These are phyloP conservation scores for Neoniphon sammara DNA, from an alignment of 2,797 vertebrate species.

Conservation along the genomic window DNA sequence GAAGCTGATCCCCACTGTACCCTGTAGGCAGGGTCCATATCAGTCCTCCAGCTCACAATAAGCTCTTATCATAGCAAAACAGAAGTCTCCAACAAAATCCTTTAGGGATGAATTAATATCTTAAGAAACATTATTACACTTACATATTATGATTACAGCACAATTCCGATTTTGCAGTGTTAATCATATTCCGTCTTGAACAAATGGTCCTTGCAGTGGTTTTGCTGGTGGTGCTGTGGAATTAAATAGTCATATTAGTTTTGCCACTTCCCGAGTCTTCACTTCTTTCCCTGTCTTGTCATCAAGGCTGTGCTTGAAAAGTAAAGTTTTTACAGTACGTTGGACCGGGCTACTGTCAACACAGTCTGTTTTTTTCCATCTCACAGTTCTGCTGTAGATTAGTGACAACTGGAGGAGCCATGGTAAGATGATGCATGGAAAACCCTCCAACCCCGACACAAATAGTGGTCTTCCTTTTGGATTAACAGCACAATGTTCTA, in stretches of 20 bases:
- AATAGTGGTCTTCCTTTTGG: slow-evolving; percentile 55
- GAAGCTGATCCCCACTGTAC: slow-evolving; percentile 70
- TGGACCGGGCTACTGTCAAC: slow-evolving; percentile 20
- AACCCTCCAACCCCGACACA: slow-evolving; percentile 49
- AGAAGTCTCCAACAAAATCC: slow-evolving; percentile 69
- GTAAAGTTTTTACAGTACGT: slow-evolving; percentile 22
- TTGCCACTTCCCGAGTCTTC: slow-evolving; percentile 6
- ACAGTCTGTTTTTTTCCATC: slow-evolving; percentile 30
- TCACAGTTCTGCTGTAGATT: slow-evolving; percentile 63
- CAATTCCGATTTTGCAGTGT: slow-evolving; percentile 54
- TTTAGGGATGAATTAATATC: slow-evolving; percentile 65
- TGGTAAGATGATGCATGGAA: slow-evolving; percentile 35
- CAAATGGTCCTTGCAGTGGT: slow-evolving; percentile 38
- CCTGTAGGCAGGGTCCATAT: slow-evolving; percentile 69
- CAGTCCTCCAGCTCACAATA: slow-evolving; percentile 67
- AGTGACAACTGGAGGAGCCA: slow-evolving; percentile 57
- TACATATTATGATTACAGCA: slow-evolving; percentile 53
- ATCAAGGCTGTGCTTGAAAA: slow-evolving; percentile 7
- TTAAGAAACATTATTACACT: slow-evolving; percentile 60
- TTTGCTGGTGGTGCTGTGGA: neutral
- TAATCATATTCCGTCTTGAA: slow-evolving; percentile 41
- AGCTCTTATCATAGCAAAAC: slow-evolving; percentile 73
- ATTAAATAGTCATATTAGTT: slow-evolving; percentile 21
- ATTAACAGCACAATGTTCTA: slow-evolving; percentile 62
- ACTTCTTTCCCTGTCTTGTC: neutral